These are phyloP conservation scores for Leptoteleia sp. DNA, from an alignment of 1,140 invertebrate species.

Conservation along the genomic window DNA sequence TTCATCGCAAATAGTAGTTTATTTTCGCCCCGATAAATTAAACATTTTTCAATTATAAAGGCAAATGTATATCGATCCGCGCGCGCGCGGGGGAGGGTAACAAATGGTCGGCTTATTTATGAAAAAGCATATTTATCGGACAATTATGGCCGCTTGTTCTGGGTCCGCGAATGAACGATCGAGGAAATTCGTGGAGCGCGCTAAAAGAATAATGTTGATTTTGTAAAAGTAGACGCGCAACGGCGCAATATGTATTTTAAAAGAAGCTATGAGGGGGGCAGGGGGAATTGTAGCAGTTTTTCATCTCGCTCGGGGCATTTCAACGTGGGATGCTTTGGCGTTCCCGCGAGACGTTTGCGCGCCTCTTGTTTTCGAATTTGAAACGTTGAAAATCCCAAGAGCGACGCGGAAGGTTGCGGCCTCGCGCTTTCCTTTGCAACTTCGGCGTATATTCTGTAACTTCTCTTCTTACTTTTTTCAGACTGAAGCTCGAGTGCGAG, in stretches of 20 bases:
- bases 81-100: too few relatives aligned
- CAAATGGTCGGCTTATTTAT: too few relatives aligned
- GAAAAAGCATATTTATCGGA: slow-evolving; percentile 19
- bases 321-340: slow-evolving; percentile 35
- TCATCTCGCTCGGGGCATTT: slow-evolving; percentile 56
- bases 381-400: slow-evolving; percentile 70
- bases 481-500: slow-evolving; percentile 92
- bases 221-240: slow-evolving; percentile 35
- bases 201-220: slow-evolving; percentile 47
- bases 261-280: not conserved
- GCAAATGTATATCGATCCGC: too few relatives aligned
- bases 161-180: slow-evolving; percentile 4
- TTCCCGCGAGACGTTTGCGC: slow-evolving; percentile 62
- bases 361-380: slow-evolving; percentile 65
- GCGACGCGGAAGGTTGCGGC: slow-evolving; percentile 47
- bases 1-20: slow-evolving; percentile 22
- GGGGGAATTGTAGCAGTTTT: slow-evolving; percentile 43
- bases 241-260: slow-evolving; percentile 55
- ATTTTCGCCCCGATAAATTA: slow-evolving; percentile 14
- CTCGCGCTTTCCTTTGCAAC: slow-evolving; percentile 57
- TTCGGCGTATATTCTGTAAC: slow-evolving; percentile 57
- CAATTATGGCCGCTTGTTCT: slow-evolving; percentile 16
- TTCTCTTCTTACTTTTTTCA: slow-evolving; percentile 81
- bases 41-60: slow-evolving; percentile 15
- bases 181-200: slow-evolving; percentile 4